These are phyloP conservation scores for Dryomyza anilis DNA, from an alignment of 2,888 invertebrate genomes.

Conservation along the genomic window DNA sequence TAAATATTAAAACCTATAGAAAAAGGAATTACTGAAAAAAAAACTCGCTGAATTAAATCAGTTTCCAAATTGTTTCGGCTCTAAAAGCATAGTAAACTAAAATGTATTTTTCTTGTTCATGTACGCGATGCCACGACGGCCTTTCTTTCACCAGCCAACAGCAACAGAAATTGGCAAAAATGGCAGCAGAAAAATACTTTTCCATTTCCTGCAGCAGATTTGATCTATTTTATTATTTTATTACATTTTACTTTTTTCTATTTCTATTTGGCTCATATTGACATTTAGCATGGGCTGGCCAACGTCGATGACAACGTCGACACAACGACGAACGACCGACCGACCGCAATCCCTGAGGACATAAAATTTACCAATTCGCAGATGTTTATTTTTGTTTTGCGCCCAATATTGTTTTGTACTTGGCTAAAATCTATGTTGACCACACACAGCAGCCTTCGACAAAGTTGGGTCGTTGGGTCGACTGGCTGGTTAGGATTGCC, in stretches of 20 bases:
- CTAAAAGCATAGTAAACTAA: too few species aligned
- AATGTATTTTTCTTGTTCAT: too few species aligned
- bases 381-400: neutral
- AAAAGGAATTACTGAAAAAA: too few species aligned
- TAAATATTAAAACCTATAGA: too few species aligned
- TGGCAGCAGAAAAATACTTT: neutral
- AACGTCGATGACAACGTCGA: neutral
- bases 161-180: too few species aligned
- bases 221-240: constrained; percentile 13
- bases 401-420: neutral
- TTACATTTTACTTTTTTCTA: neutral
- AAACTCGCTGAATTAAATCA: neutral
- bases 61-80: neutral
- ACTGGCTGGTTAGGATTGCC: neutral
- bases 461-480: neutral
- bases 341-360: constrained; percentile 2
- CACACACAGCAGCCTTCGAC: neutral
- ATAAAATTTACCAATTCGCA: constrained; percentile 11
- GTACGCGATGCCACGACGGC: too few species aligned
- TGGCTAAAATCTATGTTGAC: neutral
- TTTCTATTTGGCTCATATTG: neutral
- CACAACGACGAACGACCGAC: too few species aligned
- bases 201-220: constrained; percentile 9
- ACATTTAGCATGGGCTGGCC: neutral
- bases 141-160: neutral